Evolutionary conservation across 2,113 vertebrate species (phyloP).

Genomic region (Periophthalmus modestus): DNA sequence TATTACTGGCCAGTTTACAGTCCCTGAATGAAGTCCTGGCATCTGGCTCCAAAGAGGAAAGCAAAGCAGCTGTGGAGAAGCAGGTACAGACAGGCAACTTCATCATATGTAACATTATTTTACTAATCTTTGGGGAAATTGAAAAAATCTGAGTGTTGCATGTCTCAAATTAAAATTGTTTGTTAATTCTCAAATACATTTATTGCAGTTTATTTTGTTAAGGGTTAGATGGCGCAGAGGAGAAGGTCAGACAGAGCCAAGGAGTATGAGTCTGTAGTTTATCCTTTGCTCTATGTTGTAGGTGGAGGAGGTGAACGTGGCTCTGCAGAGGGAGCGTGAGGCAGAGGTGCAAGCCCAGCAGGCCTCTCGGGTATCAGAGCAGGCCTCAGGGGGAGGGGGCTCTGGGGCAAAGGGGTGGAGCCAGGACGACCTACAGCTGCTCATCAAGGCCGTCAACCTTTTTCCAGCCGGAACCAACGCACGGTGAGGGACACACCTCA

Average conservation of each 20-base stretch:
- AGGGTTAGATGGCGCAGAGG: no score
- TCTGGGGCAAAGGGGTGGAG: constrained; percentile 89
- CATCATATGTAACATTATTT: background rate
- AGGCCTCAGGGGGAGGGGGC: constrained; percentile 81
- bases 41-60: constrained; percentile 86
- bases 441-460: constrained; percentile 98
- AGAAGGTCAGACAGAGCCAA: no score
- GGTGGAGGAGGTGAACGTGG: constrained; percentile 92
- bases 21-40: constrained; percentile 91
- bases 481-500: constrained; percentile 77
- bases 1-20: constrained; percentile 84
- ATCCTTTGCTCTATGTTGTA: constrained; percentile 42
- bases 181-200: no score
- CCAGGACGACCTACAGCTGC: constrained; percentile 93
- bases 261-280: no score
- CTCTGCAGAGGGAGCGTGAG: constrained; percentile 89
- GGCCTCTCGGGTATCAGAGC: constrained; percentile 84
- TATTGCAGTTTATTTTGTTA: no score
- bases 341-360: constrained; percentile 90
- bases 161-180: no score
- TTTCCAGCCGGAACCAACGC: constrained; percentile 98
- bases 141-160: no score
- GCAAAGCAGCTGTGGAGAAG: constrained; percentile 89
- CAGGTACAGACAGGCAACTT: constrained; percentile 77
- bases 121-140: no score